Conservation (phyloP, 2,113 vertebrate species). For the Tonatia bakeri region DNA sequence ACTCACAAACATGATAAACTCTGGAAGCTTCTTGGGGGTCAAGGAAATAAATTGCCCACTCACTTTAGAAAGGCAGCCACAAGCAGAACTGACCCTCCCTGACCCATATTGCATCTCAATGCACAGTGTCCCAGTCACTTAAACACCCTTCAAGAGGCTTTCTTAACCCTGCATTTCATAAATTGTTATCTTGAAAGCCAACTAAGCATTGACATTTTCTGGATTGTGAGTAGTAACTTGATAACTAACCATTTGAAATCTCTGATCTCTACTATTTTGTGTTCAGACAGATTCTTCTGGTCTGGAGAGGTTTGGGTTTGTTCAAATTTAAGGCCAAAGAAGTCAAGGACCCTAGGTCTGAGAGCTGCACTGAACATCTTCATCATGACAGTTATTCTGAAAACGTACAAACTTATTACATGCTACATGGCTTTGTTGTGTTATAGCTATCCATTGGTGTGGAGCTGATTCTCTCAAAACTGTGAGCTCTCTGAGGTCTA, state of each 20-base stretch:
- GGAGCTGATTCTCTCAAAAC: not conserved
- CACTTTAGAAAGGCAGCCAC: not conserved
- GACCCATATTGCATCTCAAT: not conserved
- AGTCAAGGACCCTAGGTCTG: not conserved
- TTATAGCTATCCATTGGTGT: not conserved
- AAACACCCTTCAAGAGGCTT: not conserved
- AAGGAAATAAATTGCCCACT: not conserved
- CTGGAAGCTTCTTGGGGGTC: constrained; percentile 6
- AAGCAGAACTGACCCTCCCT: not conserved
- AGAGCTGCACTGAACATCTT: not conserved
- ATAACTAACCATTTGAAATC: not conserved
- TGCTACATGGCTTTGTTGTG: not conserved
- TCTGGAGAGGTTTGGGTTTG: not conserved
- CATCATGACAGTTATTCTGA: not conserved
- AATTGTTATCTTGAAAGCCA: not conserved
- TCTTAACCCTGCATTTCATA: not conserved
- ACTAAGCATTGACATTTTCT: not conserved
- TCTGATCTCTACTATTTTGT: not conserved
- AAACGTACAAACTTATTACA: not conserved
- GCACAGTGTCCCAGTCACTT: not conserved
- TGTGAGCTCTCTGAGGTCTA: not conserved
- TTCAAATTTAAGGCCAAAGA: not conserved
- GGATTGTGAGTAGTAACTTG: not conserved
- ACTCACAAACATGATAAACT: constrained; percentile 18
- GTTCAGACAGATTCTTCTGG: not conserved